Evolutionary conservation across 2,888 invertebrate genomes (phyloP).

Genomic region (Pteria penguin): DNA sequence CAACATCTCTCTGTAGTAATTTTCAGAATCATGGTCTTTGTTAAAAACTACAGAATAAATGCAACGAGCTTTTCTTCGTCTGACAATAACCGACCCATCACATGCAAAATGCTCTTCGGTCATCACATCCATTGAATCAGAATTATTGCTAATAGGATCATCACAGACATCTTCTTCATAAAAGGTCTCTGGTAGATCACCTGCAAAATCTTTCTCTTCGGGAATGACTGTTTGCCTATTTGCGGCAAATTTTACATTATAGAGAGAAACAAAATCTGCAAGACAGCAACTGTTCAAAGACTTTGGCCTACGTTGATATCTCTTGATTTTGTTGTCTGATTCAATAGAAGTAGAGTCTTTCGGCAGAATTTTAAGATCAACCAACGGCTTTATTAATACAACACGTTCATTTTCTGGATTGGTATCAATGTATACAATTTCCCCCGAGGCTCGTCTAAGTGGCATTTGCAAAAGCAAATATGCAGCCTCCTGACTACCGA

Average conservation of each 20-base stretch:
- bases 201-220: not conserved
- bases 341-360: constrained; percentile 39
- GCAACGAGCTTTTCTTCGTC: not conserved
- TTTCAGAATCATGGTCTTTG: constrained; percentile 3
- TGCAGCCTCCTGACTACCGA: constrained; percentile 53
- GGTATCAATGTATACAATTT: constrained; percentile 46
- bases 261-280: too few species aligned
- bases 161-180: not conserved
- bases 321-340: constrained; percentile 43
- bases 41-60: constrained; percentile 6
- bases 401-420: too few species aligned
- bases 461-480: constrained; percentile 52
- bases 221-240: not conserved
- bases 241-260: not conserved
- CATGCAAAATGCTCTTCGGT: not conserved
- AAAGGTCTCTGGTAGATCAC: not conserved
- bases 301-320: too few species aligned
- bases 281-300: too few species aligned
- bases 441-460: constrained; percentile 34
- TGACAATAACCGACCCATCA: constrained; percentile 5
- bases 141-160: not conserved
- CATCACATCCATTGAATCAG: not conserved
- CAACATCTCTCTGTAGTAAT: constrained; percentile 13
- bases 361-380: constrained; percentile 41
- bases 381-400: constrained; percentile 33